Conservation (phyloP, 2,113 vertebrate species). For the Gallinago paraguaiae region DNA sequence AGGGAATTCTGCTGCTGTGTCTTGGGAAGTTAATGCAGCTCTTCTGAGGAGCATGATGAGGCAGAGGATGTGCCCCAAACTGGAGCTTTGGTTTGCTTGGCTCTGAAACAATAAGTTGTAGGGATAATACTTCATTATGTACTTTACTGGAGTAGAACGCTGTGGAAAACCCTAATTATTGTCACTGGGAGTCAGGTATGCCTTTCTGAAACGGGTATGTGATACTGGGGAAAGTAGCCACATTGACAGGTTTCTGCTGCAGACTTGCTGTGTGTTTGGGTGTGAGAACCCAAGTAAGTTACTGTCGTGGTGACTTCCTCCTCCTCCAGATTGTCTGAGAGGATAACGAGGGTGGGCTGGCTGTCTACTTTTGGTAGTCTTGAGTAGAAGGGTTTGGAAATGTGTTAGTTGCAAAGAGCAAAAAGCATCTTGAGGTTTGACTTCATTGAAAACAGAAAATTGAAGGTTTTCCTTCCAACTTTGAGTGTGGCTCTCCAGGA, state of each 20-base stretch:
- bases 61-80: background rate
- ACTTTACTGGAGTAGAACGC: background rate
- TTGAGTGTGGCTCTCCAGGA: background rate
- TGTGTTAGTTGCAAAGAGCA: background rate
- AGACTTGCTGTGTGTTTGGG: background rate
- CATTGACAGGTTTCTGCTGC: background rate
- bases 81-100: background rate
- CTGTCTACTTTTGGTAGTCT: background rate
- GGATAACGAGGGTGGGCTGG: background rate
- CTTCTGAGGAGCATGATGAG: fast-evolving
- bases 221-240: background rate
- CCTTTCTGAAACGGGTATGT: background rate
- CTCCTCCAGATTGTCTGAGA: background rate
- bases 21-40: background rate
- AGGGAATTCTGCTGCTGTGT: background rate
- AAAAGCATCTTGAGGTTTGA: background rate
- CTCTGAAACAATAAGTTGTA: background rate
- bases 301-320: background rate
- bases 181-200: background rate
- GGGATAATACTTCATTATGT: background rate
- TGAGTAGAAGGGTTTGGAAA: background rate
- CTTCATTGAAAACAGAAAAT: background rate
- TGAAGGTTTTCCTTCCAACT: background rate
- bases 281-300: background rate
- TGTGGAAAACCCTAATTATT: background rate